These are phyloP conservation scores for Oplegnathus fasciatus DNA, from an alignment of 2,113 vertebrate species.

Conservation along the genomic window DNA sequence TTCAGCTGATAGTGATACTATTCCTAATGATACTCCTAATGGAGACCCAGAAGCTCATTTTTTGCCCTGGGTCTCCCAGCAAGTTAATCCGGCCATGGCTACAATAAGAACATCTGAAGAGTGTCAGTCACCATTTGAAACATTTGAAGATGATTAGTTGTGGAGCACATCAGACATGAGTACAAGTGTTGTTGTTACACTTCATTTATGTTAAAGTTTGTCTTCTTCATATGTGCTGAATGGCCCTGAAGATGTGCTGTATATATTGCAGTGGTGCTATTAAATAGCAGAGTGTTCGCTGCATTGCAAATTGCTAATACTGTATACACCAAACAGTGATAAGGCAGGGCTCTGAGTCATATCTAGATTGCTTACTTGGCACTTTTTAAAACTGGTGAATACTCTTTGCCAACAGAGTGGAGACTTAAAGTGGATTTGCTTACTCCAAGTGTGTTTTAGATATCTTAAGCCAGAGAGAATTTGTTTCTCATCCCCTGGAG, in stretches of 20 bases:
- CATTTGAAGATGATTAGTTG: background rate
- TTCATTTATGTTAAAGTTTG: background rate
- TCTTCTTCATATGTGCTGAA: background rate
- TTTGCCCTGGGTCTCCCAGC: background rate
- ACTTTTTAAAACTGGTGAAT: slow-evolving; percentile 16
- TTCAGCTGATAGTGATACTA: background rate
- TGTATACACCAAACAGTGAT: background rate
- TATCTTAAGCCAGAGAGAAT: slow-evolving; percentile 18
- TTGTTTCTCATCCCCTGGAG: slow-evolving; percentile 15
- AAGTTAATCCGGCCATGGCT: background rate
- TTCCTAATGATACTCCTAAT: background rate
- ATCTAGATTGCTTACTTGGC: slow-evolving; percentile 31
- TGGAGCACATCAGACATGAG: background rate
- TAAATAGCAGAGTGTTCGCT: slow-evolving; percentile 9
- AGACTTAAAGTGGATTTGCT: slow-evolving; percentile 37
- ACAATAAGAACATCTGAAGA: background rate
- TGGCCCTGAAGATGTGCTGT: background rate
- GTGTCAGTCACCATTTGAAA: background rate
- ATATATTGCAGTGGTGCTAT: slow-evolving; percentile 1
- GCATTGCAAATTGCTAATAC: slow-evolving; percentile 13
- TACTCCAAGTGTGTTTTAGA: slow-evolving; percentile 19
- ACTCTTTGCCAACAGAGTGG: slow-evolving; percentile 18
- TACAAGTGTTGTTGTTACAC: background rate
- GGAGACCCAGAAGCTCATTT: background rate
- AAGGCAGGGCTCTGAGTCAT: slow-evolving; percentile 33